Evolutionary conservation across 2,113 vertebrate species (phyloP).

Genomic region (Etheostoma cragini): DNA sequence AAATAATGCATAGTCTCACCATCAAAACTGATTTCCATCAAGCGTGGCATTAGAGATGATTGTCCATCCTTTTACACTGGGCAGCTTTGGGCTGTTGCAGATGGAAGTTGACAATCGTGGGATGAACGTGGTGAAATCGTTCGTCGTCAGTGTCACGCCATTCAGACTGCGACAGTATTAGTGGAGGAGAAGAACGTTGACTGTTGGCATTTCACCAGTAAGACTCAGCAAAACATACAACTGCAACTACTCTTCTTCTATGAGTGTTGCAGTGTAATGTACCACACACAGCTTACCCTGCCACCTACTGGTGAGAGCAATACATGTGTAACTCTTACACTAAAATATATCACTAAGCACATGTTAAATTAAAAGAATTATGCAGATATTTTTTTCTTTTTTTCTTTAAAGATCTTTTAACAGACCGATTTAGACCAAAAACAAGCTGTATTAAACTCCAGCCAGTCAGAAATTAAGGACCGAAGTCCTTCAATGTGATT

Average conservation of each 20-base stretch:
- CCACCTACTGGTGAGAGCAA: slow-evolving; percentile 19
- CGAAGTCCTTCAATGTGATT: neutral
- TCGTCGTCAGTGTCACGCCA: too few species aligned
- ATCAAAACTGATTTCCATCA: slow-evolving; percentile 19
- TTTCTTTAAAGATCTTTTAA: neutral
- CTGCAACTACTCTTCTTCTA: neutral
- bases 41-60: slow-evolving; percentile 13
- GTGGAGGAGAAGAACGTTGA: neutral
- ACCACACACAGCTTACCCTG: neutral
- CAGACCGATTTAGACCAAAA: neutral
- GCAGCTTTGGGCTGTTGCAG: neutral
- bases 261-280: neutral
- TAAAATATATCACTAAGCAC: neutral
- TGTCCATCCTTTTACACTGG: neutral
- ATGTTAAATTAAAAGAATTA: neutral
- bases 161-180: neutral
- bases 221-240: neutral
- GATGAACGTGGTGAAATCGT: neutral
- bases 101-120: slow-evolving; percentile 12
- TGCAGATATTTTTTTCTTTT: too few species aligned
- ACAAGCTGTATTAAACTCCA: neutral
- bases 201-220: neutral
- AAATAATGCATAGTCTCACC: slow-evolving; percentile 32
- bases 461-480: neutral
- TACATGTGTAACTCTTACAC: neutral